A percentile compares a stretch with the other conserved stretches of the same genome.
phyloP scores from a whole-genome alignment of 2,888 invertebrate genomes.

The Napeogenes inachia region DNA sequence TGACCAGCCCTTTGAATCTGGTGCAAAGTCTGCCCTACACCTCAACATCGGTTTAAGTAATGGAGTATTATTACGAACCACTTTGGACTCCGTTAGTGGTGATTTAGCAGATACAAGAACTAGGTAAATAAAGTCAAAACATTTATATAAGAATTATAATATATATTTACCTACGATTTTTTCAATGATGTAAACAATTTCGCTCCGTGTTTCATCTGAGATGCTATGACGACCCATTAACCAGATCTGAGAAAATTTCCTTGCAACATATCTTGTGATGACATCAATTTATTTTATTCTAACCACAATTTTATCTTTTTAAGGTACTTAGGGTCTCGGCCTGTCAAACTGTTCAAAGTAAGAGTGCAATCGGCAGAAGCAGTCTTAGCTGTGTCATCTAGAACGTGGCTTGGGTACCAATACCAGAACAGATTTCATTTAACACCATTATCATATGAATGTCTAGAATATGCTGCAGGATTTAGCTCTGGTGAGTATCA shows the following conservation, averaged over 20 bases:
- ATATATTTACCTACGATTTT: conserved; percentile 4
- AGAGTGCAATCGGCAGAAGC: conserved; percentile 97
- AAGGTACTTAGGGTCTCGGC: conserved; percentile 93
- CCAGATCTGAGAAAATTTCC: conserved; percentile 62
- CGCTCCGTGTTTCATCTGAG: conserved; percentile 81
- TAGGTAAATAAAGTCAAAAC: conserved; percentile 62
- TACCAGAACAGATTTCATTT: conserved; percentile 98
- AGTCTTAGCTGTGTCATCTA: conserved; percentile 97
- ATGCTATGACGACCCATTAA: conserved; percentile 73
- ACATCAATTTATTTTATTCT: conserved; percentile 5
- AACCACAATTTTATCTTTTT: conserved; percentile 19
- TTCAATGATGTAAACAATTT: conserved; percentile 64
- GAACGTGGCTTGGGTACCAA: conserved; percentile 98
- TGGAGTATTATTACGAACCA: conserved; percentile 94
- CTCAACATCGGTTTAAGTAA: conserved; percentile 98
- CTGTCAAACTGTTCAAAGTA: conserved; percentile 97
- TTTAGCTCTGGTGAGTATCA: conserved; percentile 83
- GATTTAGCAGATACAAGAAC: conserved; percentile 98
- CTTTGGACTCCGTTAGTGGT: conserved; percentile 96
- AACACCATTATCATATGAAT: conserved; percentile 97
- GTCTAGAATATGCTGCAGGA: conserved; percentile 97
- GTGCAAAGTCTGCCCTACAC: conserved; percentile 86
- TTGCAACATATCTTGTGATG: background rate
- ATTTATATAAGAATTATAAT: background rate
- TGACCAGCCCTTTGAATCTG: conserved; percentile 85